Evolutionary conservation across 2,113 vertebrate genomes (phyloP), one percentile per base, ranked within the genome.

Genomic region (Strix uralensis): DNA sequence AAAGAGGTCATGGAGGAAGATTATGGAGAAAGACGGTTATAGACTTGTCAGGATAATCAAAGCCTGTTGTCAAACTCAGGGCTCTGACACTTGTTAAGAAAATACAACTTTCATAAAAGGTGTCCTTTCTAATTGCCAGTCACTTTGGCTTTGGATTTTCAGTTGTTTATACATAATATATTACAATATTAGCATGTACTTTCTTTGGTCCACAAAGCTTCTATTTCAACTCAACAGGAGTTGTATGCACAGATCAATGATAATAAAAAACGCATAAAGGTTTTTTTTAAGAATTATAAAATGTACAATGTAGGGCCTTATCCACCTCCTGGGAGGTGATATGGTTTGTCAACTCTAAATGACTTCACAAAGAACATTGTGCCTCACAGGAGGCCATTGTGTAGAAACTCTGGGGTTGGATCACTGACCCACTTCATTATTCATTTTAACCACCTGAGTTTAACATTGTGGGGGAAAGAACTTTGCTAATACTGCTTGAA

Each of bases 291-390:
- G 47, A 84, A 81, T 65, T 84, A 23, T 46, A 47, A 83, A 58
- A 61, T 63, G 22, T 78, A 15, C 30, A 27, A 18, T 51, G 46
- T 44, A 78, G 40, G 34, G 12, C 26, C 8, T 83, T 66, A 63
- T 55, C 25, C n/a, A 79, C 29, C 21, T 86, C 52, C 38, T 58
- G 23, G 27, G 47, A 91, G 44, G 13, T 67, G 63, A 36, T 73
- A 72, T 5, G 27, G 27, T 18, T 83, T 87, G 34, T 93, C 90
- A 96, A 47, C 34, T 83, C 90, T 88, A 81, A 94, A 86, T 83
- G 81, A 81, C 46, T 81, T 92, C 40, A 71, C 44, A 52, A 61
- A 81, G 40, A 89, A 32, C 23, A 40, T 25, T 65, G 16, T 52
- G 54, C 27, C 29, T 88, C 42, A 71, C 47, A 61, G 67, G 55